Conservation (phyloP, 2,888 invertebrate genomes). For the Sinopyrophorus schimmeli region DNA sequence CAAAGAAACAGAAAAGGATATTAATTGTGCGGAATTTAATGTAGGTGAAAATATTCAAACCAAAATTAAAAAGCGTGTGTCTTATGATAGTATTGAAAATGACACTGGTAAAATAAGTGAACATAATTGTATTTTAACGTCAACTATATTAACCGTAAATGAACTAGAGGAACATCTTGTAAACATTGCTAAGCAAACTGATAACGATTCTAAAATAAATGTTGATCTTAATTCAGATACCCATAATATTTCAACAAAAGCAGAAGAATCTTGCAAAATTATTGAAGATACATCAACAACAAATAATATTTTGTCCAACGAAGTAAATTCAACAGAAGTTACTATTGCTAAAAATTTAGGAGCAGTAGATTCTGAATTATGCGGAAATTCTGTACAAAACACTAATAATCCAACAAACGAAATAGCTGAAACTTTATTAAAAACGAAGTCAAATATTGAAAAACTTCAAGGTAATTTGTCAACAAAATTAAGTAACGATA, state of each 20-base stretch:
- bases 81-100: slow-evolving; percentile 26
- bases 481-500: slow-evolving; percentile 37
- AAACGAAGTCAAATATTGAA: slow-evolving; percentile 25
- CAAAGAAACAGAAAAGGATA: not conserved
- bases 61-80: slow-evolving; percentile 11
- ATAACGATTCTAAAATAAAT: slow-evolving; percentile 20
- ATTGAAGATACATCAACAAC: too few species aligned
- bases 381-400: not conserved
- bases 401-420: not conserved
- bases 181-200: slow-evolving; percentile 21
- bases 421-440: slow-evolving; percentile 9
- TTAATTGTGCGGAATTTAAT: slow-evolving; percentile 1
- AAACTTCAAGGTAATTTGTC: slow-evolving; percentile 28
- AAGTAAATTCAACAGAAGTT: too few species aligned
- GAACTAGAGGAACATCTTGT: slow-evolving; percentile 32
- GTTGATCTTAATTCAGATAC: too few species aligned
- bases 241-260: too few species aligned
- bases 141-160: slow-evolving; percentile 25
- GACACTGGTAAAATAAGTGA: slow-evolving; percentile 29
- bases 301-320: too few species aligned
- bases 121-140: slow-evolving; percentile 25
- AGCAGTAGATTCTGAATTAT: not conserved
- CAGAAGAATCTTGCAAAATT: too few species aligned
- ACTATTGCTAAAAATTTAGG: too few species aligned
- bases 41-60: slow-evolving; percentile 1